A percentile compares a stretch with the other conserved stretches of the same genome.
phyloP scores from a whole-genome alignment of 2,888 invertebrate genomes.

The Pasiphila rectangulata region DNA sequence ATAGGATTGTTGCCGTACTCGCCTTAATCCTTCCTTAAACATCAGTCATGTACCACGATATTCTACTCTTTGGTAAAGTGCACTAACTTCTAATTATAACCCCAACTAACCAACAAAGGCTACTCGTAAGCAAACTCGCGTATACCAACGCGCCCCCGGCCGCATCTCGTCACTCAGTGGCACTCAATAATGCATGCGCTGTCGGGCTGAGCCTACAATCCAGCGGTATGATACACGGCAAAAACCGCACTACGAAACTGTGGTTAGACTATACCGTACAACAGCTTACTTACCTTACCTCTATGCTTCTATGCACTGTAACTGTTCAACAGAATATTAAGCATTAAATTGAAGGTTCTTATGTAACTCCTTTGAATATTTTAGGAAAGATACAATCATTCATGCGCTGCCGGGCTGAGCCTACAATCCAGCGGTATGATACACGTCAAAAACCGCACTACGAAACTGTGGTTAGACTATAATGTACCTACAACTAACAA shows the following conservation, averaged over 20 bases:
- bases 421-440: slow-evolving; percentile 50
- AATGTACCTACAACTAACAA: slow-evolving; percentile 8
- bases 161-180: slow-evolving; percentile 75
- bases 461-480: slow-evolving; percentile 8
- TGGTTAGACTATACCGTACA: slow-evolving; percentile 4
- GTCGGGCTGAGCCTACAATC: slow-evolving; percentile 46
- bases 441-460: slow-evolving; percentile 44
- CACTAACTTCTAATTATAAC: no score
- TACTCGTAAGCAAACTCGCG: slow-evolving; percentile 25
- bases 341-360: no score
- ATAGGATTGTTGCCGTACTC: no score
- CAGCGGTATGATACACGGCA: slow-evolving; percentile 48
- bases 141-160: slow-evolving; percentile 33
- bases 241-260: slow-evolving; percentile 37
- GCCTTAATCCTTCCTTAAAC: no score
- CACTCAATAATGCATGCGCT: slow-evolving; percentile 75
- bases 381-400: no score
- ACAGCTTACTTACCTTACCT: neutral
- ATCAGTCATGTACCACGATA: no score
- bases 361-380: no score
- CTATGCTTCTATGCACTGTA: no score
- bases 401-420: slow-evolving; percentile 52
- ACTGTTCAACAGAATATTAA: no score
- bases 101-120: neutral
- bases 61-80: no score